A percentile compares a stretch with the other conserved stretches of the same genome.
phyloP scores from a whole-genome alignment of 2,888 invertebrate genomes.

The Apantesis nais region DNA sequence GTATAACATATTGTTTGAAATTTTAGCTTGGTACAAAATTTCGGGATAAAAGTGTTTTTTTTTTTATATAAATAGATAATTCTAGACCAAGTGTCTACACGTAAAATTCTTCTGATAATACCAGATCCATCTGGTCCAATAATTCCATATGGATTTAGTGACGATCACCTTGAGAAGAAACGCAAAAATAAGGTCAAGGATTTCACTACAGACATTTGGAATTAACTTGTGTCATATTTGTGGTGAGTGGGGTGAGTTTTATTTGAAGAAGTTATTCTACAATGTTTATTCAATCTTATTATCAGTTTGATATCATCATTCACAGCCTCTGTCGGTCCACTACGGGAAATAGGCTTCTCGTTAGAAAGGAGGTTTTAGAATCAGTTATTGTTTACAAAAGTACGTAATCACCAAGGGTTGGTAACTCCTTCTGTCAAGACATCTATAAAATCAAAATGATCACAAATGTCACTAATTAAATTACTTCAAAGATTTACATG shows the following conservation, averaged over 20 bases:
- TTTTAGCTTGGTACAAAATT: too few species aligned
- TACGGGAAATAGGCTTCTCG: too few species aligned
- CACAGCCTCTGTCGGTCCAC: too few species aligned
- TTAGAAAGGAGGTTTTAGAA: too few species aligned
- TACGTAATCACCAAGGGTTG: neutral
- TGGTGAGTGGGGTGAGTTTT: neutral
- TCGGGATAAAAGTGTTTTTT: too few species aligned
- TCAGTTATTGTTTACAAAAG: too few species aligned
- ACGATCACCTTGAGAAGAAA: neutral
- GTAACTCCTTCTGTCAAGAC: neutral
- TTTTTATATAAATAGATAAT: too few species aligned
- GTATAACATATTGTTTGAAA: too few species aligned
- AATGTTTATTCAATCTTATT: too few species aligned
- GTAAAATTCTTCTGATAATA: neutral
- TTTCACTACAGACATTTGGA: neutral
- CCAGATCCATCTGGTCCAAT: too few species aligned
- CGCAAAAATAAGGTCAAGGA: neutral
- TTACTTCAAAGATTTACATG: neutral
- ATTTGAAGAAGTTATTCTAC: neutral
- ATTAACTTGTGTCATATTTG: neutral
- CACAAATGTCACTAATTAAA: constrained; percentile 3
- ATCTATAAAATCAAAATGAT: neutral
- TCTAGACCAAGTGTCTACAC: too few species aligned
- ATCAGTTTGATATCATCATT: too few species aligned
- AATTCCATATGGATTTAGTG: neutral